These are phyloP conservation scores for Gila robusta DNA, from an alignment of 2,797 vertebrate genomes.

Conservation along the genomic window DNA sequence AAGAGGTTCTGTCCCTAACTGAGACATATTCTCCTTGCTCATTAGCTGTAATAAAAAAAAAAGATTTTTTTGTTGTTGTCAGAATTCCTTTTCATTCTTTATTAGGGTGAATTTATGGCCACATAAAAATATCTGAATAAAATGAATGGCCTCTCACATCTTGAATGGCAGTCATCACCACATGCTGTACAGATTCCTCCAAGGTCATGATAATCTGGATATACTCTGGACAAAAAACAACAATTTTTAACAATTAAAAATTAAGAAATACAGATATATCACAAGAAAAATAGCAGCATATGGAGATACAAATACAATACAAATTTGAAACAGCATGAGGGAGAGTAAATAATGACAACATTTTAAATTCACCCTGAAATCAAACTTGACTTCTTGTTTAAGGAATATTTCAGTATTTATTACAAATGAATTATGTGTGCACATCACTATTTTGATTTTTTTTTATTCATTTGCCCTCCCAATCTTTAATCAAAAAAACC, in stretches of 20 bases:
- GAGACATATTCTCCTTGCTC: conserved; percentile 84
- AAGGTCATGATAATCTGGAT: conserved; percentile 99
- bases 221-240: conserved; percentile 81
- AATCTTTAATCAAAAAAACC: neutral
- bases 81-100: neutral
- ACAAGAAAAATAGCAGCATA: neutral
- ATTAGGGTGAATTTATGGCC: neutral
- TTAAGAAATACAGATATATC: neutral
- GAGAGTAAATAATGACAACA: neutral
- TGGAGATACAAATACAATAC: too few relatives aligned
- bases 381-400: neutral
- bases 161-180: conserved; percentile 98
- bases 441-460: too few relatives aligned
- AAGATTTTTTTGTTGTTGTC: too few relatives aligned
- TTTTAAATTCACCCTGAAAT: neutral
- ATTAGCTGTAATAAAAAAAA: conserved; percentile 79
- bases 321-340: neutral
- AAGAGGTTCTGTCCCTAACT: conserved; percentile 79
- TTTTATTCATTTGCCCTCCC: neutral
- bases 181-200: conserved; percentile 97
- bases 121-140: neutral
- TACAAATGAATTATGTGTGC: neutral
- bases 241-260: neutral
- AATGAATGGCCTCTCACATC: conserved; percentile 81
- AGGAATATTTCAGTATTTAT: neutral